Percentiles rank a stretch among this genome's conserved stretches.
Evolutionary conservation across 2,113 vertebrate species (phyloP).

Genomic region (Callospermophilus lateralis): DNA sequence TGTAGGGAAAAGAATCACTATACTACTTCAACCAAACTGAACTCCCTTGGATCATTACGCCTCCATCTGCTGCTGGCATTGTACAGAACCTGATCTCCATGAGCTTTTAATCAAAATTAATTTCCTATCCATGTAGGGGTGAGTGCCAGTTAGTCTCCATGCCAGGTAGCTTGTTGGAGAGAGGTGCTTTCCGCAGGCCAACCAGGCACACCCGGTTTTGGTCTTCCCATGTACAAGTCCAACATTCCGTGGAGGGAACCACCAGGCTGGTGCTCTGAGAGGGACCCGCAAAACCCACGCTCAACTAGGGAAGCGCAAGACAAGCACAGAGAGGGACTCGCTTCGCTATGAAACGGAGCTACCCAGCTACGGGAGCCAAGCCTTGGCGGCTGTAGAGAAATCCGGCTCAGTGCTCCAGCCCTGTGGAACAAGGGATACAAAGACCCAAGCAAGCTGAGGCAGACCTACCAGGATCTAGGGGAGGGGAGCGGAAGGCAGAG

Average conservation of each 20-base stretch:
- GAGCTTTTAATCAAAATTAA: slow-evolving; percentile 71
- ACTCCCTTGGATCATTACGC: slow-evolving; percentile 1
- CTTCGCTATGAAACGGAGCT: not conserved
- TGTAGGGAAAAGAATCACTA: not conserved
- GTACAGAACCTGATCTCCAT: slow-evolving; percentile 46
- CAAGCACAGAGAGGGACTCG: not conserved
- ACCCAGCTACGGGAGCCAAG: not conserved
- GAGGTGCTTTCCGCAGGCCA: not conserved
- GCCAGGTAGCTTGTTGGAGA: slow-evolving; percentile 7
- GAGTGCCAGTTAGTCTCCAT: slow-evolving; percentile 47
- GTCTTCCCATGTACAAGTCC: not conserved
- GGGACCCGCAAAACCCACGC: not conserved
- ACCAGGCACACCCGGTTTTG: not conserved
- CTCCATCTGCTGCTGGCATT: slow-evolving; percentile 58
- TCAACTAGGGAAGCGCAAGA: not conserved
- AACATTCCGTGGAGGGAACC: not conserved
- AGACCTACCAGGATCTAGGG: not conserved
- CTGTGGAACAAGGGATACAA: not conserved
- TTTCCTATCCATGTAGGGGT: slow-evolving; percentile 46
- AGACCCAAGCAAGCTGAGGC: not conserved
- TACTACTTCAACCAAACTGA: slow-evolving; percentile 17
- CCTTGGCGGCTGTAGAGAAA: slow-evolving; percentile 2
- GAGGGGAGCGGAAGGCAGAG: not conserved
- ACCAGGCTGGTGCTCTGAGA: not conserved
- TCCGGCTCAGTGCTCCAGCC: not conserved